A percentile compares a stretch with the other conserved stretches of the same genome.
phyloP scores from a whole-genome alignment of 2,888 invertebrate species.

The Strigamia maritima region DNA sequence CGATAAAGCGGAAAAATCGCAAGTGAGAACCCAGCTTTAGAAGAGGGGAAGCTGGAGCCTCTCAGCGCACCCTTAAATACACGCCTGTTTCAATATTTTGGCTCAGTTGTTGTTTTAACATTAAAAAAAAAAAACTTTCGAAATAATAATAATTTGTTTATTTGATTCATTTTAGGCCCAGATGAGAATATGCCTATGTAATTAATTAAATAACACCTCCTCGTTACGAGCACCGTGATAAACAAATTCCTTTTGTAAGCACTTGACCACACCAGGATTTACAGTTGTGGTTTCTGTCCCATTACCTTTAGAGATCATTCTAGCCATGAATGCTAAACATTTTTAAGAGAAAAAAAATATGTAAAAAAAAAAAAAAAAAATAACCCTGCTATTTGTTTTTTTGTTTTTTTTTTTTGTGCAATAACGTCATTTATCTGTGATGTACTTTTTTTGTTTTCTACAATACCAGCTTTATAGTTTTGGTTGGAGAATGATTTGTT shows the following conservation, averaged over 20 bases:
- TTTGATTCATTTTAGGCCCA: background rate
- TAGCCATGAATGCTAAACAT: background rate
- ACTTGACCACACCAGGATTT: background rate
- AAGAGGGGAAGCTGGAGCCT: no score
- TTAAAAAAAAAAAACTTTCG: no score
- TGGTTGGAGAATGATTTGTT: background rate
- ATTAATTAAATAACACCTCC: slow-evolving; percentile 9
- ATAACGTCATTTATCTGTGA: slow-evolving; percentile 23
- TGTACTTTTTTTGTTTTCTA: background rate
- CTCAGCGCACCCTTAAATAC: no score
- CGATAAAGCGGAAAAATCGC: no score
- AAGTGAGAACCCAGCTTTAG: no score
- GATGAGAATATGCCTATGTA: background rate
- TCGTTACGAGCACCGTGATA: slow-evolving; percentile 4
- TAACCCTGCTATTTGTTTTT: background rate
- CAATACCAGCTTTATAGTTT: background rate
- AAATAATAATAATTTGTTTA: background rate
- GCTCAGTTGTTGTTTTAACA: background rate
- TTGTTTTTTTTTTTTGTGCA: slow-evolving; percentile 3
- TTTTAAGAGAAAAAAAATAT: background rate
- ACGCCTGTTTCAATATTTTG: no score
- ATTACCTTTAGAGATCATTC: slow-evolving; percentile 2
- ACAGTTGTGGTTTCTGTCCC: background rate
- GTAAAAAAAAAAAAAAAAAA: background rate
- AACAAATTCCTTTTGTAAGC: background rate